Conservation (phyloP, 2,797 vertebrate species). For the Enteromius treurensis region DNA sequence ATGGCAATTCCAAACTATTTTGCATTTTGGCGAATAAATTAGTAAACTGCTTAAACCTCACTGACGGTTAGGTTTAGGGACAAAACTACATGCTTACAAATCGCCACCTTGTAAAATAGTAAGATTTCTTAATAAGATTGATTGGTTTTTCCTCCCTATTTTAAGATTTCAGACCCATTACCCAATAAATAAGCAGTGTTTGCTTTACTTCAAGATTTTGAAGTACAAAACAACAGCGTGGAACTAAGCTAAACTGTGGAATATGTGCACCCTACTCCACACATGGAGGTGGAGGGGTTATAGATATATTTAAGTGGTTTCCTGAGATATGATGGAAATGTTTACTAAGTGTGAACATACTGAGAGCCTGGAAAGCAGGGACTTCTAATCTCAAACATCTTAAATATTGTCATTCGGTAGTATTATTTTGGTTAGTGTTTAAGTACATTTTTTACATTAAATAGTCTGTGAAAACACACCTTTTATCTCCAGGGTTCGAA, state of each 20-base stretch:
- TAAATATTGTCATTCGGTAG: neutral
- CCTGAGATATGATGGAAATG: slow-evolving; percentile 75
- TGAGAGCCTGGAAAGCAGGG: slow-evolving; percentile 49
- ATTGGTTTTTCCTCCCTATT: slow-evolving; percentile 22
- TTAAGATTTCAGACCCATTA: slow-evolving; percentile 32
- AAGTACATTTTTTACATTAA: neutral
- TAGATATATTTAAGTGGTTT: slow-evolving; percentile 69
- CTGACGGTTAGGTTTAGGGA: neutral
- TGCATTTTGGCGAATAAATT: neutral
- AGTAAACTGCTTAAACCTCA: neutral
- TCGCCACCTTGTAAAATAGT: slow-evolving; percentile 4
- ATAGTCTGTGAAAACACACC: neutral
- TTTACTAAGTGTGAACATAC: slow-evolving; percentile 51
- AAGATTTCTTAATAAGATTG: neutral
- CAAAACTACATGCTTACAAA: neutral
- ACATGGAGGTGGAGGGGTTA: slow-evolving; percentile 50
- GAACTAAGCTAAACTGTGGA: slow-evolving; percentile 44
- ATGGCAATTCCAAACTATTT: neutral
- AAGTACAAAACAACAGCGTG: slow-evolving; percentile 22
- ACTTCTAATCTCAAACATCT: neutral
- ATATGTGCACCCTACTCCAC: slow-evolving; percentile 54
- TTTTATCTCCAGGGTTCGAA: slow-evolving; percentile 12
- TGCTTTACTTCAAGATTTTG: slow-evolving; percentile 16
- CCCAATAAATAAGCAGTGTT: slow-evolving; percentile 48
- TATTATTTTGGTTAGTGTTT: slow-evolving; percentile 6